Base-by-base conservation (phyloP, 2,888 invertebrate species). In the Lepidochitona cinerea region DNA sequence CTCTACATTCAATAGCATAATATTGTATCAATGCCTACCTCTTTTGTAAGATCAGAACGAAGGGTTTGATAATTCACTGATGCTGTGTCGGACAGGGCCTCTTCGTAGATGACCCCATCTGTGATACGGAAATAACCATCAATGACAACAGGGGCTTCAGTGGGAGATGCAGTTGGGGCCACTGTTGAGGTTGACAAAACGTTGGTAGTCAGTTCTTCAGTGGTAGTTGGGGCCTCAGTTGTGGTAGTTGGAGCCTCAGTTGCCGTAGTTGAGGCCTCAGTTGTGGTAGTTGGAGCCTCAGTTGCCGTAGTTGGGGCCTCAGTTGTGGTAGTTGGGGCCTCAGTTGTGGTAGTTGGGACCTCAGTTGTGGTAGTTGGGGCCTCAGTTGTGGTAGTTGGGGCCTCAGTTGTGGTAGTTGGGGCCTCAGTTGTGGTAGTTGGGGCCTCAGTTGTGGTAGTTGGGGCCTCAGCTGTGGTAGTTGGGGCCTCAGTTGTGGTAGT, bases 351-450 rank as follows among this genome's bases (percentile, higher is more conserved):
- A 29, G 59, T 29, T 4, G 23, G 23, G 59, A 32, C 29, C 2
- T 29, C 29, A 14, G 23, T 29, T 23, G 59, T 26, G 23, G 59
- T 59, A 4, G 29, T 4, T 4, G 26, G 23, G 4, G 26, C 59
- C 12, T 29, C 32, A 4, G 59, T 59, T 14, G 59, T 29, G 18
- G 49, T 49, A 4, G 49, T 49, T 49, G 49, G 49, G 18, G 2
- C 49, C 7, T 41, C 9, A 12, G 41, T 41, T 41, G 41, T 41
- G 9, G 41, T 41, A n/a, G 54, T 54, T 54, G 54, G 12, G 14
- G 23, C 54, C 7, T n/a, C n/a, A 7, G 70, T 70, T 23, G 70
- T 70, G 7, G 70, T 70, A 54, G 53, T 54, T 9, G 70, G 7
- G 37, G 26, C 23, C 12, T 29, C 35, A 54, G 54, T 54, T n/a